Conservation (phyloP, 2,113 vertebrate species). For the Mirounga angustirostris region DNA sequence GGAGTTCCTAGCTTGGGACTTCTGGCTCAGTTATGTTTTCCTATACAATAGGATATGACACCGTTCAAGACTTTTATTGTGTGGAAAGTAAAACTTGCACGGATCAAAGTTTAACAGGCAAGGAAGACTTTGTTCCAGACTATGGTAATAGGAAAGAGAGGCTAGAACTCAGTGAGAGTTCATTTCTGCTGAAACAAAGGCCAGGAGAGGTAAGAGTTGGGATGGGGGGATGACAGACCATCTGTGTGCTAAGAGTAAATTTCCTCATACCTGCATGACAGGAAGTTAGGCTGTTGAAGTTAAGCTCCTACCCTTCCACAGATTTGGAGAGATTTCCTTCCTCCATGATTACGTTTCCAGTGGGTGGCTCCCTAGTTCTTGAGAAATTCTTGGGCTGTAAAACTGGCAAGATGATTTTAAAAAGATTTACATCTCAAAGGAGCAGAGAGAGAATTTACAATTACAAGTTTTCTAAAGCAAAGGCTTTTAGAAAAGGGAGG, state of each 20-base stretch:
- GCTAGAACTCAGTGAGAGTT: not conserved
- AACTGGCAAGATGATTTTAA: not conserved
- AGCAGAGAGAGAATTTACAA: not conserved
- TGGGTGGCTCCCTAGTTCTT: not conserved
- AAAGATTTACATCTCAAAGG: constrained; percentile 8
- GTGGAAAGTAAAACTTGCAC: not conserved
- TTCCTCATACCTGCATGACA: not conserved
- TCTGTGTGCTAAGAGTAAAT: not conserved
- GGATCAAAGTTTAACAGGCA: not conserved
- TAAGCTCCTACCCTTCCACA: not conserved
- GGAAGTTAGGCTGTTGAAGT: not conserved
- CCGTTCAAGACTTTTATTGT: not conserved
- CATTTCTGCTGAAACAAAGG: not conserved
- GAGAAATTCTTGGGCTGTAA: not conserved
- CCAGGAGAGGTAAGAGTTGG: not conserved
- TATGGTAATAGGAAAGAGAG: not conserved
- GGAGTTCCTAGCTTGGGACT: not conserved
- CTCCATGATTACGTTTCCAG: not conserved
- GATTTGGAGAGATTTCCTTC: not conserved
- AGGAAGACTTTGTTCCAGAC: not conserved
- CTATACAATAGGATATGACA: not conserved
- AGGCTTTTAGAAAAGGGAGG: not conserved
- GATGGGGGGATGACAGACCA: not conserved
- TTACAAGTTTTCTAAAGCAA: not conserved
- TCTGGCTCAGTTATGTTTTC: not conserved